These are phyloP conservation scores for Eustalomyia histrio DNA, from an alignment of 2,888 invertebrate species.

Conservation along the genomic window DNA sequence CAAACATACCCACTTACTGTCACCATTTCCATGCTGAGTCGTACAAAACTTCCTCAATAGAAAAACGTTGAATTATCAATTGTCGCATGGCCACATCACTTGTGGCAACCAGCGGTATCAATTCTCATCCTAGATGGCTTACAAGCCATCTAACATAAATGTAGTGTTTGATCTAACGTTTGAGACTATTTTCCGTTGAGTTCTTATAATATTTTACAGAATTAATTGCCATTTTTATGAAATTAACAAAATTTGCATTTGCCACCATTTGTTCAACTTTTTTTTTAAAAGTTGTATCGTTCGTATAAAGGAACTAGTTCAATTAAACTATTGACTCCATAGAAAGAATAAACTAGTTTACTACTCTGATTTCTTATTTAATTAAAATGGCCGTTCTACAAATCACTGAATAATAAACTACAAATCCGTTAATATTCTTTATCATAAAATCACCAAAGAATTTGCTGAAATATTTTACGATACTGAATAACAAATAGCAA, in stretches of 20 bases:
- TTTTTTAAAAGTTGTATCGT: too few relatives aligned
- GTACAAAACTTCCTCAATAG: conserved; percentile 98
- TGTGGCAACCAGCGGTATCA: conserved; percentile 99
- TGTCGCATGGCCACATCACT: conserved; percentile 99
- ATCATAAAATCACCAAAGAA: too few relatives aligned
- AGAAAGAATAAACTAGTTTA: too few relatives aligned
- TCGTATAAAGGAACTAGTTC: too few relatives aligned
- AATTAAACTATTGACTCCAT: too few relatives aligned
- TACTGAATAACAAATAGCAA: too few relatives aligned
- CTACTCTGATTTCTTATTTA: too few relatives aligned
- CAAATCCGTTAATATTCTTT: too few relatives aligned
- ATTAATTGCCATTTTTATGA: conserved; percentile 51
- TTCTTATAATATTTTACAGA: conserved; percentile 45
- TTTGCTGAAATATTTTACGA: too few relatives aligned
- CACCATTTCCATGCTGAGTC: conserved; percentile 97
- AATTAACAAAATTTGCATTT: conserved; percentile 21
- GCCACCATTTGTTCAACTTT: conserved; percentile 34
- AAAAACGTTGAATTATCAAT: conserved; percentile 99
- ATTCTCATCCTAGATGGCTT: conserved; percentile 95
- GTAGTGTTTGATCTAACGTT: conserved; percentile 93
- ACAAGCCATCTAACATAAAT: conserved; percentile 94
- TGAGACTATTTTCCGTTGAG: conserved; percentile 69
- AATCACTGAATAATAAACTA: too few relatives aligned
- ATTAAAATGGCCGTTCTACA: too few relatives aligned
- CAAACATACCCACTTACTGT: conserved; percentile 99